Percentiles rank a stretch among this genome's conserved stretches.
phyloP scores from a whole-genome alignment of 1,140 invertebrate genomes.

The Atta cephalotes region DNA sequence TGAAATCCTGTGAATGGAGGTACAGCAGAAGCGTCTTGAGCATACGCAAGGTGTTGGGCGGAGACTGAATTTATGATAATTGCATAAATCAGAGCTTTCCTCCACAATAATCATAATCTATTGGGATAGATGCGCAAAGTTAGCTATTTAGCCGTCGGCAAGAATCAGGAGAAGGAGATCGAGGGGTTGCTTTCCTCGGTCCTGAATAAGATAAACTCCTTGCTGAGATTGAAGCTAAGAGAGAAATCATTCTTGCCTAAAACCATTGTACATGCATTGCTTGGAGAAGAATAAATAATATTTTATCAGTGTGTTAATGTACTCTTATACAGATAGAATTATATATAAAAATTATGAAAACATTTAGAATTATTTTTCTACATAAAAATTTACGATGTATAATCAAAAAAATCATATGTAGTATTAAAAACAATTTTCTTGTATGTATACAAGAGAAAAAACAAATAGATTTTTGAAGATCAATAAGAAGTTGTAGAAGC shows the following conservation, averaged over 20 bases:
- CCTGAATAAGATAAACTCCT: constrained; percentile 83
- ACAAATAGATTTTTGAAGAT: constrained; percentile 50
- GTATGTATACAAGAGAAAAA: background rate
- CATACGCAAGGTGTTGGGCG: constrained; percentile 83
- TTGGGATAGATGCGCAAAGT: constrained; percentile 86
- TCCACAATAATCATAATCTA: constrained; percentile 87
- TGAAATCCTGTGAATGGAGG: constrained; percentile 84
- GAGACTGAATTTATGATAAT: constrained; percentile 85
- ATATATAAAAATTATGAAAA: background rate
- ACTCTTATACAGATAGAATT: background rate
- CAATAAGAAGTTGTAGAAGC: constrained; percentile 21
- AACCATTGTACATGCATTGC: constrained; percentile 69
- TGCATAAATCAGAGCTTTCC: constrained; percentile 86
- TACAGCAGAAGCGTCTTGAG: constrained; percentile 81
- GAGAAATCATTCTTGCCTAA: constrained; percentile 61
- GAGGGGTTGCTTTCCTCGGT: constrained; percentile 75
- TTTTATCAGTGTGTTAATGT: background rate
- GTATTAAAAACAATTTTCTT: background rate
- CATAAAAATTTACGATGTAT: background rate
- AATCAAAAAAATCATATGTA: background rate
- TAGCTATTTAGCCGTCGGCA: constrained; percentile 86
- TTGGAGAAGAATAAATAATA: constrained; percentile 24
- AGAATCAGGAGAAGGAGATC: constrained; percentile 71
- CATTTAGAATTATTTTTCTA: background rate
- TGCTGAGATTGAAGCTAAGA: constrained; percentile 73